Evolutionary conservation across 2,888 invertebrate genomes (phyloP).

Genomic region (Coleophora flavipennella): DNA sequence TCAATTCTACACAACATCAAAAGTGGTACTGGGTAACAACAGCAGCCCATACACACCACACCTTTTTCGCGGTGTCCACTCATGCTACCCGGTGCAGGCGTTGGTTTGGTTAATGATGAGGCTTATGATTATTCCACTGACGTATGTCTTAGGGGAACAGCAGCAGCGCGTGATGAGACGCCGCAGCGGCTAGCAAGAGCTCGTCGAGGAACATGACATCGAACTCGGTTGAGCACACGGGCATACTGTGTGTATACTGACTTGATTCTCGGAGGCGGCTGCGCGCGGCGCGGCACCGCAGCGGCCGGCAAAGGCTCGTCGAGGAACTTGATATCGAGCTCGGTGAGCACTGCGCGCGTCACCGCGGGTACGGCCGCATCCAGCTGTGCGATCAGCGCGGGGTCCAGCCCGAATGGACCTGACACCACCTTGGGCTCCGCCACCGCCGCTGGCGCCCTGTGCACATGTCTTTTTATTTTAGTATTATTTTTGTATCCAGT

Average conservation of each 20-base stretch:
- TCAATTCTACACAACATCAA: no score
- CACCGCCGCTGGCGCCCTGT: conserved; percentile 35
- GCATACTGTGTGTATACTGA: conserved; percentile 5
- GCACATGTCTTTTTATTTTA: no score
- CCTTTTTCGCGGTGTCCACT: no score
- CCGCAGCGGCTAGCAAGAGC: conserved; percentile 38
- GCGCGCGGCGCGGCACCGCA: conserved; percentile 46
- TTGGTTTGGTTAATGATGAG: no score
- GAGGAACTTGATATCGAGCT: conserved; percentile 62
- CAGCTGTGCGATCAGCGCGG: conserved; percentile 78
- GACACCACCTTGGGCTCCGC: conserved; percentile 63
- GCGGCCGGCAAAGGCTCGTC: conserved; percentile 66
- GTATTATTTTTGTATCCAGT: no score
- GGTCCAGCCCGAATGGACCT: conserved; percentile 86
- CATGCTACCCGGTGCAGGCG: no score
- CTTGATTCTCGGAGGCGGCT: conserved; percentile 9
- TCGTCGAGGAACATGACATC: conserved; percentile 67
- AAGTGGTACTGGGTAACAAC: no score
- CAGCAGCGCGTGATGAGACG: conserved; percentile 11
- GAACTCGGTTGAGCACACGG: conserved; percentile 46
- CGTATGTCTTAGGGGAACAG: no score
- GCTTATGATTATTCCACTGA: no score
- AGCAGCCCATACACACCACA: no score
- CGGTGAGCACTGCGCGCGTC: conserved; percentile 41
- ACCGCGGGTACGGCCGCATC: conserved; percentile 67